Conservation (phyloP, 2,797 vertebrate species). For the Crocodylus rhombifer region DNA sequence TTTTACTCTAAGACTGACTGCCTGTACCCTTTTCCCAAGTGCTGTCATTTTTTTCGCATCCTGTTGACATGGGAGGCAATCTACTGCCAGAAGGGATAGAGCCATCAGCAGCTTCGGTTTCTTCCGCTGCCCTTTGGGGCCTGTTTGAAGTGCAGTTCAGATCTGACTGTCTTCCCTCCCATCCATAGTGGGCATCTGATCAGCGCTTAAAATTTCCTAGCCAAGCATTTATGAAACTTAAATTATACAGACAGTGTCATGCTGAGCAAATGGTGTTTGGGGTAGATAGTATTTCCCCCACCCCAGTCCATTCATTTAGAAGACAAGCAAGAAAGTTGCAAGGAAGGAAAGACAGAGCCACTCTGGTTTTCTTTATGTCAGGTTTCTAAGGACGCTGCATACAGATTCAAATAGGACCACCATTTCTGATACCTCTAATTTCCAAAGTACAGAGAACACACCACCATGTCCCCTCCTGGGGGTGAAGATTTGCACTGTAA, state of each 20-base stretch:
- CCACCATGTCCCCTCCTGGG: neutral
- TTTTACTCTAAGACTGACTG: neutral
- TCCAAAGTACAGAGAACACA: neutral
- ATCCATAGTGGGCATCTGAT: slow-evolving; percentile 68
- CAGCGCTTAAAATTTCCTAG: slow-evolving; percentile 51
- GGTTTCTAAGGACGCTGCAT: neutral
- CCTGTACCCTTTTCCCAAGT: slow-evolving; percentile 10
- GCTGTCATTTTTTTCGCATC: neutral
- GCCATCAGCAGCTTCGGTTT: neutral
- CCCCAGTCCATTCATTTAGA: slow-evolving; percentile 64
- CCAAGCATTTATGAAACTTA: slow-evolving; percentile 62
- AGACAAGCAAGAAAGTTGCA: slow-evolving; percentile 41
- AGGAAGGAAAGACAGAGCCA: neutral
- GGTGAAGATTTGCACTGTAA: neutral
- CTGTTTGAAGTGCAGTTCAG: slow-evolving; percentile 30
- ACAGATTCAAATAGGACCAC: accelerated
- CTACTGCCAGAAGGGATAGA: neutral
- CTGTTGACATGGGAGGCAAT: neutral
- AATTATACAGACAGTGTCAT: slow-evolving; percentile 72
- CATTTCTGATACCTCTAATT: neutral
- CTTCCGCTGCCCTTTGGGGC: neutral
- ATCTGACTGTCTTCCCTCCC: slow-evolving; percentile 55
- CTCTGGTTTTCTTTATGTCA: neutral
- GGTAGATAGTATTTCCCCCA: slow-evolving; percentile 63
- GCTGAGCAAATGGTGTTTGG: slow-evolving; percentile 72